phyloP scores from a whole-genome alignment of 2,797 vertebrate species.

The Xyrichtys novacula region DNA sequence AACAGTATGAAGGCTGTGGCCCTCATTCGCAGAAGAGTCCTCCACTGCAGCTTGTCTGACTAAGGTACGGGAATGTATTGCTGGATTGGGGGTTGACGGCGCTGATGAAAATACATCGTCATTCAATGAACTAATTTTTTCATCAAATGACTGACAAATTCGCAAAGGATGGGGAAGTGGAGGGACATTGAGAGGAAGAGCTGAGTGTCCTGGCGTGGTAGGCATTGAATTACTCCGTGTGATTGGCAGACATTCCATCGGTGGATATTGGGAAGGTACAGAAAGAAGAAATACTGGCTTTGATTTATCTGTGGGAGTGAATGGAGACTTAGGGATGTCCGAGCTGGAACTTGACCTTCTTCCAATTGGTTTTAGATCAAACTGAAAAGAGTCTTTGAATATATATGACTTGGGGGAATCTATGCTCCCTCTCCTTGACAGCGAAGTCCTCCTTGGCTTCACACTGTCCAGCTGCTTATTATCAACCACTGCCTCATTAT shows the following conservation, averaged over 20 bases:
- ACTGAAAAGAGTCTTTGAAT: constrained; percentile 99
- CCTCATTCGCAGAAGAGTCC: constrained; percentile 91
- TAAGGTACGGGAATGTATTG: constrained; percentile 91
- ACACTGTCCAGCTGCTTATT: constrained; percentile 98
- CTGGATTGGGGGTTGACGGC: constrained; percentile 89
- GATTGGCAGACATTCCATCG: constrained; percentile 97
- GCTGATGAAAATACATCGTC: constrained; percentile 96
- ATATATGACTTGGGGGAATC: constrained; percentile 99
- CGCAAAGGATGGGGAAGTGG: constrained; percentile 91
- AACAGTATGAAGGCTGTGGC: constrained; percentile 84
- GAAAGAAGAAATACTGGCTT: constrained; percentile 98
- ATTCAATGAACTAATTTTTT: constrained; percentile 92
- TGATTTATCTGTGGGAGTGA: constrained; percentile 97
- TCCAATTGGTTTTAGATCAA: constrained; percentile 97
- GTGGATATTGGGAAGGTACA: constrained; percentile 90
- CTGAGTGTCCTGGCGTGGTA: constrained; percentile 92
- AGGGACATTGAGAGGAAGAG: constrained; percentile 89
- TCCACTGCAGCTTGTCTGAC: constrained; percentile 96
- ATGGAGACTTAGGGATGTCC: constrained; percentile 98
- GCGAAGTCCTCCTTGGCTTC: constrained; percentile 98
- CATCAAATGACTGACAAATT: constrained; percentile 97
- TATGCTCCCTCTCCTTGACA: constrained; percentile 97
- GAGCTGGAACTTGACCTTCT: constrained; percentile 97
- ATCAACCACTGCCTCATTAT: constrained; percentile 98
- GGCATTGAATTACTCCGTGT: constrained; percentile 99